Conservation (phyloP, 35 echinoderm and acorn worm genomes). For the Holothuria glaberrima region DNA sequence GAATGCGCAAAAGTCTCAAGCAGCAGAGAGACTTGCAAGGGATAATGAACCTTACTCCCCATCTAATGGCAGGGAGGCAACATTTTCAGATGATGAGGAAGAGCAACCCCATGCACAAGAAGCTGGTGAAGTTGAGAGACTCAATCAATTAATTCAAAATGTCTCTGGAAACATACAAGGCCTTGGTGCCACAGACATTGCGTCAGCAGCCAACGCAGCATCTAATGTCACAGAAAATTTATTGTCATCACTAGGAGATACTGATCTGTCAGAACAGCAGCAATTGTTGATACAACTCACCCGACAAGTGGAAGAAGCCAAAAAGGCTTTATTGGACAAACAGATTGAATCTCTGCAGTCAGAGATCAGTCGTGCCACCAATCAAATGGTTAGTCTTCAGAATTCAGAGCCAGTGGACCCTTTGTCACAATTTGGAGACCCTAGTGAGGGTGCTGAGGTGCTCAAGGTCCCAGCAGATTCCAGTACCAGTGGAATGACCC, state of each 20-base stretch:
- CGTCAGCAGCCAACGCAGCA: constrained; percentile 51
- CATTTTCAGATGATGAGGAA: background rate
- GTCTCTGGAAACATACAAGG: constrained; percentile 26
- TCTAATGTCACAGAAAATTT: constrained; percentile 82
- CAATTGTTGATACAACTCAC: constrained; percentile 87
- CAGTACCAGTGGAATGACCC: constrained; percentile 50
- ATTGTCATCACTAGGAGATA: constrained; percentile 73
- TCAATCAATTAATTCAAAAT: constrained; percentile 69
- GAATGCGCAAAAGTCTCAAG: background rate
- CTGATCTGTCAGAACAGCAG: constrained; percentile 85
- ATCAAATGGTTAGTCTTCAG: constrained; percentile 45
- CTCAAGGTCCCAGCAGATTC: constrained; percentile 49
- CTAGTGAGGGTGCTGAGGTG: constrained; percentile 11
- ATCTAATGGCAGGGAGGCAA: background rate
- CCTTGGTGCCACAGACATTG: constrained; percentile 76
- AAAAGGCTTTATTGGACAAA: constrained; percentile 92
- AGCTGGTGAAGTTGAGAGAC: constrained; percentile 30
- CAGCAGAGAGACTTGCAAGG: background rate
- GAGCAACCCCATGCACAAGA: background rate
- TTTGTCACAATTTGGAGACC: background rate
- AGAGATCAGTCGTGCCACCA: constrained; percentile 84
- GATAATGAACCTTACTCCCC: constrained; percentile 38
- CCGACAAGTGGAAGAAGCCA: constrained; percentile 92
- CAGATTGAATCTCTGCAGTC: constrained; percentile 94
- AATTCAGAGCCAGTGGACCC: background rate